Evolutionary conservation across 2,888 invertebrate genomes (phyloP), one percentile per base, ranked within the genome.

Genomic region (Sinotaia quadrata): DNA sequence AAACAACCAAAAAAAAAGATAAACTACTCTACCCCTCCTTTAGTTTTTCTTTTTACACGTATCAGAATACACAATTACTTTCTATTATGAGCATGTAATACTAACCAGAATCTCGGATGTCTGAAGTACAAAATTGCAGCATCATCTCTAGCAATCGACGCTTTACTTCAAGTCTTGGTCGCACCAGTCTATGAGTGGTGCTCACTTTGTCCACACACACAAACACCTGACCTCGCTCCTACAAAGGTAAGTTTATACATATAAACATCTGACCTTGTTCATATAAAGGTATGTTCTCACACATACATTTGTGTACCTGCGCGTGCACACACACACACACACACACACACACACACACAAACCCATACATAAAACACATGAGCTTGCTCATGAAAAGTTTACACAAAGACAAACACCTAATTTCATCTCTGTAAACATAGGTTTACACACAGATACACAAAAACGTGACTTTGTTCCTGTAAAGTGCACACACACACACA

Each of bases 211-310:
- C 91, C 36, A 92, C 90, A 78, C 91, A 91, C 10, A 91, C 90
- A 79, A 92, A 87, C 1, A 92, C 91, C 83, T 91, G 91, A 10
- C 91, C 91, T 44, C 91, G 88, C 78, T 91, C 91, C 89, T 90
- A 73, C 18, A 78, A 78, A 29, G 12, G 41, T n/a, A n/a, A n/a
- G n/a, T n/a, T n/a, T n/a, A 33, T 21, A 34, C 41, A 37, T n/a
- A 65, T 24, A 54, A 10, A 54, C 31, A 54, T 4, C 2, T 5
- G 21, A 2, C 31, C 54, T 33, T 24, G 24, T 34, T 18, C 36
- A 41, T 24, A 44, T 27, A 63, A 27, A 49, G 34, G 27, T 36
- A 51, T 36, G 51, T 33, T 4, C 44, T 29, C 21, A 47, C 47
- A n/a, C 31, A 49, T 24, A 49, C 31, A 47, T 5, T 15, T 27